Base-by-base conservation (phyloP, 2,888 invertebrate species). In the Tortrix viridana region DNA sequence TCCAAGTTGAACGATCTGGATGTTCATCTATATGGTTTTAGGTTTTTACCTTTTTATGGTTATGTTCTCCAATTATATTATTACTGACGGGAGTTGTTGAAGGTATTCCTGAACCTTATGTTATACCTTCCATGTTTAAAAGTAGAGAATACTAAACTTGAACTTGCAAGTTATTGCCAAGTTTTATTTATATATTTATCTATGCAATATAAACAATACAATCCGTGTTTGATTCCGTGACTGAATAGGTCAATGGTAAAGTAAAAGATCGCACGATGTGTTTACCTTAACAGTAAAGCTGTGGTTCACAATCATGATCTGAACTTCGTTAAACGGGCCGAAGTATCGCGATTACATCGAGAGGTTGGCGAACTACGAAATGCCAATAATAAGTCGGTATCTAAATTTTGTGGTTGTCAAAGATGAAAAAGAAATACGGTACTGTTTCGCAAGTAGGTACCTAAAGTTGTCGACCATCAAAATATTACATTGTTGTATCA, bases 1-100 rank as follows among this genome's bases (percentile, higher is more conserved):
- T 87, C 73, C 76, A 76, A 84, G 85, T 85, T 86, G 85, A 88
- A 88, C 69, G 86, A 82, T 87, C 88, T 81, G 79, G 81, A 68
- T 57, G 65, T 77, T 81, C 78, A 77, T 75, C 73, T 77, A 78
- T 77, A 79, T 71, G 74, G 79, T 79, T 82, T 80, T 74, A 69
- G 71, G 71, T 71, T 50, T 69, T 46, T 16, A 53, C 57, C 58
- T 65, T 67, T 65, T 71, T 71, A 65, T 70, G 2, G 26, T 7
- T 7, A 5, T 32, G 20, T 19, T n/a, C 12, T 12, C 44, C 22
- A 18, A 18, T 32, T 5, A 4, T n/a, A 32, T 26, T 49, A 12
- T 18, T 12, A 26, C 9, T 26, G 1, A 26, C 9, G 9, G 26
- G 26, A 26, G 7, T 6, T 23, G 5, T 23, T n/a, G n/a, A n/a